phyloP scores from a whole-genome alignment of 2,888 invertebrate species.

The Yponomeuta evonymella region DNA sequence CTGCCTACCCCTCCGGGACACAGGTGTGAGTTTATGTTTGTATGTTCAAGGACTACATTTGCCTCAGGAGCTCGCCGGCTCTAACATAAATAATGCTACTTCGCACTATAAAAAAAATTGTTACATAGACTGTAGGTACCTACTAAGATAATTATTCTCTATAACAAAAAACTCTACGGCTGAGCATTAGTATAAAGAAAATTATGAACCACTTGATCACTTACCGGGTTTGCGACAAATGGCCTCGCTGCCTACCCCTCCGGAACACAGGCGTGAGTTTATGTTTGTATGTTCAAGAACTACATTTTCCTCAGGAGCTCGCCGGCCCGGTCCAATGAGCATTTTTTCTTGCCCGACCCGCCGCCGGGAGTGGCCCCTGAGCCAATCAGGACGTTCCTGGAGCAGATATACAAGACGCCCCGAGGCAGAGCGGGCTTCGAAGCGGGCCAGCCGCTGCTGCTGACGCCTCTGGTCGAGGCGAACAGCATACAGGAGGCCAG shows the following conservation, averaged over 20 bases:
- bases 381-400: slow-evolving; percentile 62
- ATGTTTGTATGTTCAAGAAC: not conserved
- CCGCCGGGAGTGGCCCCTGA: slow-evolving; percentile 67
- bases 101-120: too few species aligned
- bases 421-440: slow-evolving; percentile 34
- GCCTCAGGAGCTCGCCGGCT: slow-evolving; percentile 20
- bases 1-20: too few species aligned
- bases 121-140: too few species aligned
- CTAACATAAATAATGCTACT: too few species aligned
- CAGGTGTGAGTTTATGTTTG: not conserved
- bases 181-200: too few species aligned
- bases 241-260: too few species aligned
- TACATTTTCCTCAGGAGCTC: not conserved
- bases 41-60: not conserved
- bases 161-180: too few species aligned
- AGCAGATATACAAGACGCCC: slow-evolving; percentile 48
- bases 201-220: too few species aligned
- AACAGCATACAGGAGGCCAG: slow-evolving; percentile 70
- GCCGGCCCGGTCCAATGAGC: slow-evolving; percentile 32
- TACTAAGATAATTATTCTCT: too few species aligned
- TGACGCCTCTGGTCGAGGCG: slow-evolving; percentile 72
- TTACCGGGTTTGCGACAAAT: too few species aligned
- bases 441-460: slow-evolving; percentile 70
- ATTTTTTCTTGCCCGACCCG: slow-evolving; percentile 48
- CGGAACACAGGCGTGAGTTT: not conserved